Evolutionary conservation across 2,888 invertebrate genomes (phyloP).

Genomic region (Shargacucullia verbasci): DNA sequence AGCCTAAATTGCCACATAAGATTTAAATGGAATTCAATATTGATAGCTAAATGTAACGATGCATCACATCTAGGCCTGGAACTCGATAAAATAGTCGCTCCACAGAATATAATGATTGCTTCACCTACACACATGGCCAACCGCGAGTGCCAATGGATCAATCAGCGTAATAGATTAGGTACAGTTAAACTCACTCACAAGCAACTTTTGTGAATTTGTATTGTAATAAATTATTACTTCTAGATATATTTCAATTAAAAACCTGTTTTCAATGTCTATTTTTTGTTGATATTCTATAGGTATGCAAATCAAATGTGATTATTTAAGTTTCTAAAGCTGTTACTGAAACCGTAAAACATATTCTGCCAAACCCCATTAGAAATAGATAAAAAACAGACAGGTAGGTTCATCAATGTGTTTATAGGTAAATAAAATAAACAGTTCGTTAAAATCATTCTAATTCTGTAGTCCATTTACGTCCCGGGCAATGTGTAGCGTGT

Average conservation of each 20-base stretch:
- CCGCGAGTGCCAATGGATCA: constrained; percentile 45
- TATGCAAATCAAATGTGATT: too few relatives aligned
- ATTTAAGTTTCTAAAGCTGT: too few relatives aligned
- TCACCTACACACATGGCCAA: constrained; percentile 54
- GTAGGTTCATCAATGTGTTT: constrained; percentile 20
- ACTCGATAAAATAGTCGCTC: constrained; percentile 54
- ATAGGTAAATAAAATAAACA: constrained; percentile 61
- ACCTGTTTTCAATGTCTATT: too few relatives aligned
- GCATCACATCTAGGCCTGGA: constrained; percentile 55
- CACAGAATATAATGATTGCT: constrained; percentile 53
- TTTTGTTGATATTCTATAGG: too few relatives aligned
- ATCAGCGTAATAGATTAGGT: constrained; percentile 37
- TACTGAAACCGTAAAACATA: too few relatives aligned
- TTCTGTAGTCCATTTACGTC: constrained; percentile 68
- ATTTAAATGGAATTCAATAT: constrained; percentile 28
- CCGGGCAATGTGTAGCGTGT: constrained; percentile 51
- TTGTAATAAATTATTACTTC: neutral
- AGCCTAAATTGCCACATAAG: constrained; percentile 14
- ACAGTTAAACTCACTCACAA: constrained; percentile 16
- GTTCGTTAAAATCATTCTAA: constrained; percentile 63
- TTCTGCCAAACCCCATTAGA: neutral
- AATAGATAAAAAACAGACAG: constrained; percentile 4
- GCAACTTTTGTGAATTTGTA: constrained; percentile 18
- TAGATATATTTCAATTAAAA: too few relatives aligned
- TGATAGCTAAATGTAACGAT: constrained; percentile 50